These are phyloP conservation scores for Phalanger gymnotis DNA, from an alignment of 2,797 vertebrate genomes.

Conservation along the genomic window DNA sequence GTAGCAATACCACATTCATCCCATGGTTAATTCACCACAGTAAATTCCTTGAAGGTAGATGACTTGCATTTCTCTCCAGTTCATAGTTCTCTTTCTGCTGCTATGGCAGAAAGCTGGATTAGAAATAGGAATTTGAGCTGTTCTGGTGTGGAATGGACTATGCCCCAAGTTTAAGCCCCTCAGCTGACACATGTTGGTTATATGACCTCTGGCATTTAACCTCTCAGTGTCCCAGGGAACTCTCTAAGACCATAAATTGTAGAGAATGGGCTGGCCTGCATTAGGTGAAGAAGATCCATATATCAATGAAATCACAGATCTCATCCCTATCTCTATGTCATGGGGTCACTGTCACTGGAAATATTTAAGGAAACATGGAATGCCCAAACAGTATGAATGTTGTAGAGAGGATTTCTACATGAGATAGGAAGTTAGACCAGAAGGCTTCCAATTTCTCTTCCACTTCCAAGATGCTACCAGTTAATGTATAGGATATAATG, in stretches of 20 bases:
- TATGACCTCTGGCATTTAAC: background rate
- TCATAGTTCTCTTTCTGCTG: background rate
- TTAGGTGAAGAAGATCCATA: background rate
- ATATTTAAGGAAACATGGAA: background rate
- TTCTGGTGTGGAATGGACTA: background rate
- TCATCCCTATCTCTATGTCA: background rate
- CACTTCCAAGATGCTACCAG: background rate
- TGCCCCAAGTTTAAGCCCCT: background rate
- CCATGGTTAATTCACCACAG: background rate
- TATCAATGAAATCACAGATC: background rate
- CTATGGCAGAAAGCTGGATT: background rate
- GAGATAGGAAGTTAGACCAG: background rate
- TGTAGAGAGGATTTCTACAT: background rate
- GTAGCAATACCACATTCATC: background rate
- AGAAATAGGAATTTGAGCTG: background rate
- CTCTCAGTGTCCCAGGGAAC: background rate
- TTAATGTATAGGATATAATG: background rate
- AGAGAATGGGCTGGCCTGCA: background rate
- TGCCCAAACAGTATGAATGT: accelerated
- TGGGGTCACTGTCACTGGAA: background rate
- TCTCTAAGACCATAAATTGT: background rate
- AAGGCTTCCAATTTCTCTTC: accelerated
- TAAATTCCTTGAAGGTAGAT: background rate
- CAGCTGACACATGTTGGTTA: background rate
- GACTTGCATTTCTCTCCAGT: background rate